Base-by-base conservation (phyloP, 2,888 invertebrate species). In the Ennomos erosarius region DNA sequence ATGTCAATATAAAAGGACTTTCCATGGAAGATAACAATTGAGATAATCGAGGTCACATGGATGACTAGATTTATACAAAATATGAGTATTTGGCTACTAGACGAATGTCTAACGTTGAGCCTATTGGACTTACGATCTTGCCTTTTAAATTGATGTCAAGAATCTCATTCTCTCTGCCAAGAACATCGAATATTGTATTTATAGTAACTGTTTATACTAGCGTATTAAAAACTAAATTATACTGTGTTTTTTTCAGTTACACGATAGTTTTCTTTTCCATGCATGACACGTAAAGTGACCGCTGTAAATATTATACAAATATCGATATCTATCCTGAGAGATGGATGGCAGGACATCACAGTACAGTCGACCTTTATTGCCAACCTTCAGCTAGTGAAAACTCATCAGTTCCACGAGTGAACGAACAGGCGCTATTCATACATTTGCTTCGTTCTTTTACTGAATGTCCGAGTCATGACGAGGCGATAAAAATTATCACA, bases 131-230 rank as follows among this genome's bases (percentile, higher is more conserved):
- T 65, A 69, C 67, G 63, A 69, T 69, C 69, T 69, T 59, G 69
- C 65, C 69, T 69, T 67, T 62, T 69, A 67, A 63, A 69, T 69
- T 69, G 69, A 67, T 69, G 69, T 67, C 69, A 64, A 69, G 65
- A 65, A 69, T 69, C 69, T 69, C 68, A 60, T 67, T 64, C 64
- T 62, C 62, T 67, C 58, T 69, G 69, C 64, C 69, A 47, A 59
- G 57, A 65, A 65, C 67, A 67, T 69, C 67, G 67, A 69, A 69
- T 67, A 65, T 64, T 65, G 64, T 69, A 63, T 62, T 55, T 60
- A 63, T 68, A 62, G 39, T 64, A 60, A 65, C 63, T 60, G 63
- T 68, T 64, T 68, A 57, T 62, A 67, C 63, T 69, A 65, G 65
- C 60, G 59, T 69, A 67, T 64, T 68, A 12, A 54, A 43, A 34